Evolutionary conservation across 2,797 vertebrate species (phyloP).

Genomic region (Otolemur crassicaudatus): DNA sequence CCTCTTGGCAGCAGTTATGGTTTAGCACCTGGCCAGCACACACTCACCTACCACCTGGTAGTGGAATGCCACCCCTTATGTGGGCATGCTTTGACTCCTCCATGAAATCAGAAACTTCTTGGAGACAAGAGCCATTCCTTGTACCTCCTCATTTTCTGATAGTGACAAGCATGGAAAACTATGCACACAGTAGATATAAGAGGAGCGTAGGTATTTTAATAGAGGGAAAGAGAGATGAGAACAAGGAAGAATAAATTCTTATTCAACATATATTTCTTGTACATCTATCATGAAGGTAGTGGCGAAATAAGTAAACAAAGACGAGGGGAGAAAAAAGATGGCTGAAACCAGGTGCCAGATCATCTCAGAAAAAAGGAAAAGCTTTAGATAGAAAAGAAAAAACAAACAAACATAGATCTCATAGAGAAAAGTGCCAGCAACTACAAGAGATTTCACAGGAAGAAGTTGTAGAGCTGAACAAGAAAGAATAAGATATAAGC

Average conservation of each 20-base stretch:
- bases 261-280: not conserved
- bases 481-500: not conserved
- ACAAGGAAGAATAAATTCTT: not conserved
- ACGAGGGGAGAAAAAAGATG: not conserved
- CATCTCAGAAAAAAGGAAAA: not conserved
- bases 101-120: conserved; percentile 21
- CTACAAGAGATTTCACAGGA: not conserved
- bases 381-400: not conserved
- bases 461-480: not conserved
- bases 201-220: not conserved
- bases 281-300: not conserved
- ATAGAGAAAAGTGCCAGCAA: not conserved
- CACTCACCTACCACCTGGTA: not conserved
- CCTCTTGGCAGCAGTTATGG: not conserved
- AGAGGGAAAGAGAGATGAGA: not conserved
- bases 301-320: conserved; percentile 28
- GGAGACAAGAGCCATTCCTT: not conserved
- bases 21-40: not conserved
- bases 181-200: not conserved
- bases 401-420: not conserved
- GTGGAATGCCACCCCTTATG: not conserved
- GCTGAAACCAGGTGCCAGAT: not conserved
- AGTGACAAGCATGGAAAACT: not conserved
- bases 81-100: not conserved
- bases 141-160: not conserved